These are phyloP conservation scores for Cabera pusaria DNA, from an alignment of 2,888 invertebrate species.

Conservation along the genomic window DNA sequence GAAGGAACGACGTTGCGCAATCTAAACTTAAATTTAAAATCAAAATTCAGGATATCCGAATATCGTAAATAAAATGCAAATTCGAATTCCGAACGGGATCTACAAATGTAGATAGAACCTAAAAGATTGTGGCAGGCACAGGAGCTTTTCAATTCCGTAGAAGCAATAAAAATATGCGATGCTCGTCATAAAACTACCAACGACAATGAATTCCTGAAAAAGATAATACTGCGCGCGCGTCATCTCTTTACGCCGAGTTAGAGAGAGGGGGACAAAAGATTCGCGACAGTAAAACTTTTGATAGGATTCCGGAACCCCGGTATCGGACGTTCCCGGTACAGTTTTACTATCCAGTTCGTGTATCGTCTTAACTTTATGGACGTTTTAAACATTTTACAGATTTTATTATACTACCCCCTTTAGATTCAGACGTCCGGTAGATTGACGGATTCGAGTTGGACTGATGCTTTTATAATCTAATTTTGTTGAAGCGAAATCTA, in stretches of 20 bases:
- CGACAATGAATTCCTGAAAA: constrained; percentile 82
- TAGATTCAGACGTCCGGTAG: constrained; percentile 41
- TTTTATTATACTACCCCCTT: constrained; percentile 56
- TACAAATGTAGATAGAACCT: too few species aligned
- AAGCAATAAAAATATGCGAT: constrained; percentile 80
- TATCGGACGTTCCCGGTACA: constrained; percentile 72
- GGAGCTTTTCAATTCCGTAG: constrained; percentile 66
- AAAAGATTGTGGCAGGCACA: constrained; percentile 37
- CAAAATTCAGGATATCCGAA: too few species aligned
- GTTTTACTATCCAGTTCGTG: constrained; percentile 65
- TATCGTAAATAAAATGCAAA: too few species aligned
- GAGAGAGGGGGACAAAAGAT: constrained; percentile 69
- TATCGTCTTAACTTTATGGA: constrained; percentile 70
- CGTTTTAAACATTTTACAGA: constrained; percentile 63
- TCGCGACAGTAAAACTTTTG: constrained; percentile 76
- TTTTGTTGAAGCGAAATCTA: too few species aligned
- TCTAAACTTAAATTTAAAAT: too few species aligned
- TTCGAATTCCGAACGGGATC: too few species aligned
- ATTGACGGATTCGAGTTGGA: too few species aligned
- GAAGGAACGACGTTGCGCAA: too few species aligned
- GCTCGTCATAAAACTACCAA: constrained; percentile 74
- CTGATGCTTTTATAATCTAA: too few species aligned
- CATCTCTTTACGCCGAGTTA: constrained; percentile 66
- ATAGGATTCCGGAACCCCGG: constrained; percentile 74
- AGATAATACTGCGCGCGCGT: constrained; percentile 66